These are phyloP conservation scores for Sipha flava DNA, from an alignment of 1,140 invertebrate genomes.

Conservation along the genomic window DNA sequence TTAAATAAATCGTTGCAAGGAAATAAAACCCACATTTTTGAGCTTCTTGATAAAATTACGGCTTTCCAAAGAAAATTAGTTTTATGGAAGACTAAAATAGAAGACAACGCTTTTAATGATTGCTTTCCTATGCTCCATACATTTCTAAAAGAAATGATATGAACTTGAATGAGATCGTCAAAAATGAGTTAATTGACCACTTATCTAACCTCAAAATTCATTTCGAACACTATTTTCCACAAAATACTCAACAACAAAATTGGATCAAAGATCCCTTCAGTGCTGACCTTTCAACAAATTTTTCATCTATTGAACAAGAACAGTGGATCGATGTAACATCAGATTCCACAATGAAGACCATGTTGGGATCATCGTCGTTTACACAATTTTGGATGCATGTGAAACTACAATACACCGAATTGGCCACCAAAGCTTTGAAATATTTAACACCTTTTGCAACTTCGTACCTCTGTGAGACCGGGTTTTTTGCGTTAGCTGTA, in stretches of 20 bases:
- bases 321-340: neutral
- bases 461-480: neutral
- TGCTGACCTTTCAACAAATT: constrained; percentile 1
- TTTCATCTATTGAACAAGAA: neutral
- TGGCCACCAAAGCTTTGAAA: neutral
- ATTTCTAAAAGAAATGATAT: constrained; percentile 7
- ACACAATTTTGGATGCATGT: neutral
- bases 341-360: neutral
- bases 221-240: neutral
- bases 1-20: neutral
- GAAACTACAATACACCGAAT: neutral
- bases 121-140: neutral
- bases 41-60: neutral
- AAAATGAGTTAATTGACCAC: neutral
- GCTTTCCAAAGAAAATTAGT: too few species aligned
- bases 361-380: neutral
- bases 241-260: neutral
- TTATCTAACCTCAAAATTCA: constrained; percentile 1
- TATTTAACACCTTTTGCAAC: neutral
- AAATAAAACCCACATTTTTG: neutral
- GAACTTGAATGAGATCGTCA: neutral
- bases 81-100: too few species aligned
- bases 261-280: neutral
- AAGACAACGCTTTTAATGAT: neutral
- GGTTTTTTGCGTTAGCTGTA: neutral